These are phyloP conservation scores for Luehdorfia chinensis DNA, from an alignment of 1,140 invertebrate species.

Conservation along the genomic window DNA sequence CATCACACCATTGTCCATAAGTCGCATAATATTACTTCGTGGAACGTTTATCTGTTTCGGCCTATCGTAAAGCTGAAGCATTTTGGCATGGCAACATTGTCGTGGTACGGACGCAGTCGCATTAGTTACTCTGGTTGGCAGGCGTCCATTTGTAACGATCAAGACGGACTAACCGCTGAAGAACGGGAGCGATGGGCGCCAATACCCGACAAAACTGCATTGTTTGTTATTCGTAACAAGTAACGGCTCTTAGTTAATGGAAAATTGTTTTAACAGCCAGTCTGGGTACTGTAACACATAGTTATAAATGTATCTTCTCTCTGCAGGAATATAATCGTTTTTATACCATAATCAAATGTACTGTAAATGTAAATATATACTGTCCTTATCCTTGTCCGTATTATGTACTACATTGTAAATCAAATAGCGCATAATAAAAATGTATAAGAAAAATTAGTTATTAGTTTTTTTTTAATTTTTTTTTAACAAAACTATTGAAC, in stretches of 20 bases:
- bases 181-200: conserved; percentile 13
- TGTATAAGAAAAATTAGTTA: no score
- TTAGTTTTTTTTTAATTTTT: no score
- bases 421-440: no score
- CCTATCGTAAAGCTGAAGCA: conserved; percentile 2
- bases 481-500: no score
- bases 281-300: neutral
- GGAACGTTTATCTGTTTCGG: neutral
- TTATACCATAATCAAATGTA: neutral
- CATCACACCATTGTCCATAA: no score
- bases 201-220: conserved; percentile 11
- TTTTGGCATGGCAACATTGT: conserved; percentile 14
- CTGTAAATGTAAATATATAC: no score
- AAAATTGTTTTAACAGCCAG: conserved; percentile 12
- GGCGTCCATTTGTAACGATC: conserved; percentile 49
- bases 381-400: no score
- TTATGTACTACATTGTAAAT: no score
- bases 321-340: no score
- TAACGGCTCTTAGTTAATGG: conserved; percentile 11
- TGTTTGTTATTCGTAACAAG: conserved; percentile 11
- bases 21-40: neutral
- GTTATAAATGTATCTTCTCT: conserved; percentile 6
- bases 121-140: conserved; percentile 38
- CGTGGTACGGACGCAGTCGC: conserved; percentile 17
- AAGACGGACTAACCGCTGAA: conserved; percentile 33